These are phyloP conservation scores for Taenioides sp. DNA, from an alignment of 2,797 vertebrate genomes.

Conservation along the genomic window DNA sequence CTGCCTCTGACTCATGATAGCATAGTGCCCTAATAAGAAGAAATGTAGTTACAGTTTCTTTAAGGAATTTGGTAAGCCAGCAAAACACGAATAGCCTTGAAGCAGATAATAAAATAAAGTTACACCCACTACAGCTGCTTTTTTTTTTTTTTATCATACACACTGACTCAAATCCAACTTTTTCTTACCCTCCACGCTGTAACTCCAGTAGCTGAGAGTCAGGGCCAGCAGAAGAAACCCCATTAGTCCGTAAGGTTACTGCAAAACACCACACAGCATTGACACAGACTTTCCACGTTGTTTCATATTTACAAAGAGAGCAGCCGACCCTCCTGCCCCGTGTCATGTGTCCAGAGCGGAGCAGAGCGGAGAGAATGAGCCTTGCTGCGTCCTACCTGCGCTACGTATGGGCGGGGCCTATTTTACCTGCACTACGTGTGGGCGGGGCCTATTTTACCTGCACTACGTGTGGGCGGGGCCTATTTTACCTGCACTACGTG, in stretches of 20 bases:
- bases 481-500: background rate
- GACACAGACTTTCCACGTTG: conserved; percentile 61
- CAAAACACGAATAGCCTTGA: background rate
- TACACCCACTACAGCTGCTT: background rate
- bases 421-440: background rate
- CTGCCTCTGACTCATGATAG: background rate
- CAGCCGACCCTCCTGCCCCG: conserved; percentile 11
- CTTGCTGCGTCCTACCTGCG: conserved; percentile 5
- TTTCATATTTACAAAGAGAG: conserved; percentile 49
- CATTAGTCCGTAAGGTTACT: conserved; percentile 92
- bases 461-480: background rate
- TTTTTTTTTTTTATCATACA: background rate
- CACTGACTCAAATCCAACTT: background rate
- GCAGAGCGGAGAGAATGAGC: background rate
- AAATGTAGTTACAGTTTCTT: background rate
- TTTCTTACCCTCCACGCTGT: conserved; percentile 88
- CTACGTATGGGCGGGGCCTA: background rate
- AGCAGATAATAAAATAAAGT: background rate
- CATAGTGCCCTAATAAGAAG: background rate
- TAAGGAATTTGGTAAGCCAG: background rate
- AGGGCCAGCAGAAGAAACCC: conserved; percentile 91
- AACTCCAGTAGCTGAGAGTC: conserved; percentile 87
- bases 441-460: background rate
- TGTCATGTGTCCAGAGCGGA: conserved; percentile 19
- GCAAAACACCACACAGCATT: conserved; percentile 66